Percentiles rank a stretch among this genome's conserved stretches.
Conservation (phyloP, 2,888 invertebrate species). For the Drosophila planitibia region DNA sequence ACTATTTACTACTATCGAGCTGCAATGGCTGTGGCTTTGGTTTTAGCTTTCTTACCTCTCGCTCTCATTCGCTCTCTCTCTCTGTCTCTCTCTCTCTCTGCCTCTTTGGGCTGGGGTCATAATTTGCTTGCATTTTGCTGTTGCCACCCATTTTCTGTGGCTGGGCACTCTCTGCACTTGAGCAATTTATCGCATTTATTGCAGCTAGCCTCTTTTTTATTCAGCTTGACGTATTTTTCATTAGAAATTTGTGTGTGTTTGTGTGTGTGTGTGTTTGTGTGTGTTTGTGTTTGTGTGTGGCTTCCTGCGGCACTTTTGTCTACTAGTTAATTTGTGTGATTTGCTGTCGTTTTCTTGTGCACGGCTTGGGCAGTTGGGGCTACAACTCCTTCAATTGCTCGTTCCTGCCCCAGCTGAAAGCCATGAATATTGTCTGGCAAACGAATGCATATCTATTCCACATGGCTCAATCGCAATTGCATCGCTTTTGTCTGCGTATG, state of each 20-base stretch:
- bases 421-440: conserved; percentile 16
- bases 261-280: conserved; percentile 13
- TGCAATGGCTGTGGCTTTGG: conserved; percentile 18
- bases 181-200: conserved; percentile 76
- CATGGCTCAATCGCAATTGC: conserved; percentile 45
- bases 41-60: conserved; percentile 6
- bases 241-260: background rate
- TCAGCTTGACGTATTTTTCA: conserved; percentile 15
- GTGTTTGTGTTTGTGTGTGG: conserved; percentile 9
- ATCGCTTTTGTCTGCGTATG: background rate
- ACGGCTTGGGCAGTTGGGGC: background rate
- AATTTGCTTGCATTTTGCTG: conserved; percentile 74
- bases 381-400: conserved; percentile 18
- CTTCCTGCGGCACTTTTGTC: conserved; percentile 76
- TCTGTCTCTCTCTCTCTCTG: background rate
- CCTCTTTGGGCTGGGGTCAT: conserved; percentile 43
- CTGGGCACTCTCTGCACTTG: conserved; percentile 56
- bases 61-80: conserved; percentile 1
- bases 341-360: conserved; percentile 42
- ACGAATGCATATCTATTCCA: conserved; percentile 4
- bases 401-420: background rate
- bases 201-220: conserved; percentile 30
- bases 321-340: conserved; percentile 78
- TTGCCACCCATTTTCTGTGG: conserved; percentile 13
- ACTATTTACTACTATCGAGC: conserved; percentile 33